Percentiles rank a stretch among this genome's conserved stretches.
Conservation (phyloP, 2,113 vertebrate genomes). For the Pygoscelis antarcticus region DNA sequence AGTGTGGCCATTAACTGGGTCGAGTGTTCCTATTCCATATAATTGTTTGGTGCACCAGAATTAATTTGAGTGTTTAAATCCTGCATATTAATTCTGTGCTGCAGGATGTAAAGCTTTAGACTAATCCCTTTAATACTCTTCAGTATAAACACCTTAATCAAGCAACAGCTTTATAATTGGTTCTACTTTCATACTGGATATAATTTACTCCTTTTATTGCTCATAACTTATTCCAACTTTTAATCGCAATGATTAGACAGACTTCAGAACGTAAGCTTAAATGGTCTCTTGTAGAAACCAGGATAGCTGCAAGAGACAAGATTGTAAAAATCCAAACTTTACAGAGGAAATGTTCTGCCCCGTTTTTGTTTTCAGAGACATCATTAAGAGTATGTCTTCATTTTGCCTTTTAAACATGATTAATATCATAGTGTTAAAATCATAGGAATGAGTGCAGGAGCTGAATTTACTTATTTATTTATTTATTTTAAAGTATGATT, state of each 20-base stretch:
- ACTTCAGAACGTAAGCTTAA: slow-evolving; percentile 41
- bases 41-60: slow-evolving; percentile 77
- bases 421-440: slow-evolving; percentile 42
- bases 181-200: slow-evolving; percentile 68
- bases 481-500: not conserved
- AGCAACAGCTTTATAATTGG: slow-evolving; percentile 75
- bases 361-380: not conserved
- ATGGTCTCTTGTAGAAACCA: slow-evolving; percentile 15
- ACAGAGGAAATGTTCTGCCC: not conserved
- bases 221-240: slow-evolving; percentile 66
- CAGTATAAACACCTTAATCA: slow-evolving; percentile 77
- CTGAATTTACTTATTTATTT: not conserved
- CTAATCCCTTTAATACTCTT: slow-evolving; percentile 75
- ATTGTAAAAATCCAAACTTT: slow-evolving; percentile 27
- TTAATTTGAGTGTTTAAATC: slow-evolving; percentile 76
- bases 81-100: slow-evolving; percentile 71
- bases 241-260: slow-evolving; percentile 62
- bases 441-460: not conserved
- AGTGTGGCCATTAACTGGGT: slow-evolving; percentile 65
- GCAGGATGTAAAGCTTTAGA: slow-evolving; percentile 71
- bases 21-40: slow-evolving; percentile 66
- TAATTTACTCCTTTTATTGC: slow-evolving; percentile 72
- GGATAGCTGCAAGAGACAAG: not conserved
- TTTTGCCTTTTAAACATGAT: slow-evolving; percentile 37
- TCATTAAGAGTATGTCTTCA: not conserved